Evolutionary conservation across 2,888 invertebrate genomes (phyloP), one percentile per base, ranked within the genome.

Genomic region (Isoperla grammatica): DNA sequence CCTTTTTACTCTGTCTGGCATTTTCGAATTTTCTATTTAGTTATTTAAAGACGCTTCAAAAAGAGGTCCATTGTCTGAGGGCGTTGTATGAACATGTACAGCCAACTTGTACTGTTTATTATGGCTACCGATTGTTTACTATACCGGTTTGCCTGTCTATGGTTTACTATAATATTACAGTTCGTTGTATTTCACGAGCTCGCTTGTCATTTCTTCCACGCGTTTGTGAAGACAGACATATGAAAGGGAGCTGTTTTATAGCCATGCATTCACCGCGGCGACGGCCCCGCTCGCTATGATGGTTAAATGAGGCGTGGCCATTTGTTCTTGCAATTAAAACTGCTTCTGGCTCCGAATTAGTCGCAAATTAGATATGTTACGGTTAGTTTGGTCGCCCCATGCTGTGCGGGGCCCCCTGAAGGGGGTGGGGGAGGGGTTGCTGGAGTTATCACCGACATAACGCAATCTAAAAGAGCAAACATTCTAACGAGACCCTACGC

Each of bases 241-340:
- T 8, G 29, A 29, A 29, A 29, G 8, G 29, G n/a, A n/a, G n/a
- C n/a, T n/a, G 53, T 39, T 53, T 53, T 53, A 53, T 13, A 4
- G 15, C 54, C 55, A 46, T 22, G 54, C 29, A 29, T 23, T 17
- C 22, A 19, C 29, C n/a, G 40, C 35, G 37, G 39, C 19, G 40
- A 49, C 48, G 13, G n/a, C 23, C 29, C 35, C 20, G 60, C 60
- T 15, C 62, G 54, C 37, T 55, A 60, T 58, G 62, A 60, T 57
- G 57, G 62, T 63, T 63, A 63, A 63, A 63, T 63, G 62, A 60
- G 62, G 57, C 56, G 60, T 53, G 45, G 50, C 35, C 62, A 63
- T 63, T 63, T 63, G 62, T 63, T 57, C 60, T 60, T 58, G 60
- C 62, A 60, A 63, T 63, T 60, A 60, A 63, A 60, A 57, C 45